phyloP scores from a whole-genome alignment of 2,113 vertebrate genomes.

The Rhea americana region DNA sequence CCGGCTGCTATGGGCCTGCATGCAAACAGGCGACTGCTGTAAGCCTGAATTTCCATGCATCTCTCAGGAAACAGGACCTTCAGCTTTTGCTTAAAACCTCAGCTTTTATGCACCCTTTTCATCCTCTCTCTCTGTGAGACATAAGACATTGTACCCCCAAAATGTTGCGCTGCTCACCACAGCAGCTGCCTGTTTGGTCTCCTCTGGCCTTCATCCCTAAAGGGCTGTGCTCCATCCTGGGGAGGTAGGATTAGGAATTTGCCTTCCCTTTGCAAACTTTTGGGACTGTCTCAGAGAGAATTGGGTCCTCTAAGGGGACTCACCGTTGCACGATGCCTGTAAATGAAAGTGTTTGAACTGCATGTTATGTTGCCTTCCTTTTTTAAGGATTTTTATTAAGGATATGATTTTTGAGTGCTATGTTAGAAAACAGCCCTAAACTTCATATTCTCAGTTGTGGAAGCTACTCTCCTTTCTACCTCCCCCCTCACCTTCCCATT shows the following conservation, averaged over 20 bases:
- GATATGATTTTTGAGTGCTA: background rate
- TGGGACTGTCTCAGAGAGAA: background rate
- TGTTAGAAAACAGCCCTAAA: background rate
- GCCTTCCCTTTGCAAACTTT: no score
- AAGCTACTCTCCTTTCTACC: background rate
- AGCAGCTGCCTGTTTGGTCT: background rate
- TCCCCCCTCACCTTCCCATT: background rate
- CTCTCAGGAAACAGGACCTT: background rate
- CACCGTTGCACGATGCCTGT: background rate
- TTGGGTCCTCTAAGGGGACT: background rate
- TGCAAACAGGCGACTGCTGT: background rate
- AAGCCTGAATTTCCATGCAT: accelerated
- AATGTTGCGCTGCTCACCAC: background rate
- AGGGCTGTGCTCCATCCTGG: background rate
- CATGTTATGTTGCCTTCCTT: background rate
- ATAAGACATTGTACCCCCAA: background rate
- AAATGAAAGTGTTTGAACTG: background rate
- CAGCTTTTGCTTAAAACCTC: background rate
- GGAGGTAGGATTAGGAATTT: background rate
- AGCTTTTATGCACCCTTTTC: background rate
- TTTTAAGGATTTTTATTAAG: background rate
- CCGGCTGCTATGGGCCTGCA: background rate
- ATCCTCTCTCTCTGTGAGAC: background rate
- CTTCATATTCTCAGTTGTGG: background rate
- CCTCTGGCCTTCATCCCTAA: background rate